Conservation (phyloP, 2,113 vertebrate genomes). For the Psophia crepitans region DNA sequence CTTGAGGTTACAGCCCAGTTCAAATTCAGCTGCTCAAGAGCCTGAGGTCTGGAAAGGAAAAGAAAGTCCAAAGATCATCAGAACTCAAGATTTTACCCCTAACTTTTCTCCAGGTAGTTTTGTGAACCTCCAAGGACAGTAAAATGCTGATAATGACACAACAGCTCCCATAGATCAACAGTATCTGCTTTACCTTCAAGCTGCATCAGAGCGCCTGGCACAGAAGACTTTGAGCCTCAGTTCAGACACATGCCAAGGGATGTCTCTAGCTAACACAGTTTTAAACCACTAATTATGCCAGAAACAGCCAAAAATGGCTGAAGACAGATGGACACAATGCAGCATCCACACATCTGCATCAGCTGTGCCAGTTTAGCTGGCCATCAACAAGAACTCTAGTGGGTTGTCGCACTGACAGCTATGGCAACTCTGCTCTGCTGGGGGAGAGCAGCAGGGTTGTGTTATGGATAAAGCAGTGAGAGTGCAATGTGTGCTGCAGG, state of each 20-base stretch:
- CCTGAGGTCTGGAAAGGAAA: not conserved
- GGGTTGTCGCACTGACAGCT: not conserved
- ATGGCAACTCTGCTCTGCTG: not conserved
- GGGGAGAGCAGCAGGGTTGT: not conserved
- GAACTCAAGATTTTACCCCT: not conserved
- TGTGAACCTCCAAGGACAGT: not conserved
- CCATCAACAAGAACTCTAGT: not conserved
- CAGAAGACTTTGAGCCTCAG: not conserved
- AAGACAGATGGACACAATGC: not conserved
- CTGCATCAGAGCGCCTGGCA: not conserved
- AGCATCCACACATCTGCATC: not conserved
- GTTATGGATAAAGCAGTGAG: not conserved
- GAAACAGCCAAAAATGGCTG: not conserved
- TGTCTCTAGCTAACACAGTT: not conserved
- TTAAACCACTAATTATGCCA: not conserved
- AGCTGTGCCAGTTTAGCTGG: not conserved
- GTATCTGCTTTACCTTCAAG: not conserved
- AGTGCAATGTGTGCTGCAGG: not conserved
- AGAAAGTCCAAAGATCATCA: not conserved
- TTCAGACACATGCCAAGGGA: not conserved
- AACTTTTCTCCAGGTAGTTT: not conserved
- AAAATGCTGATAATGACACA: not conserved
- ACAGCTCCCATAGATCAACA: not conserved
- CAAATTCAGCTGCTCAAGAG: not conserved
- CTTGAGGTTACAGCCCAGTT: not conserved